Conservation (phyloP, 2,888 invertebrate genomes). For the Alsophila aescularia region DNA sequence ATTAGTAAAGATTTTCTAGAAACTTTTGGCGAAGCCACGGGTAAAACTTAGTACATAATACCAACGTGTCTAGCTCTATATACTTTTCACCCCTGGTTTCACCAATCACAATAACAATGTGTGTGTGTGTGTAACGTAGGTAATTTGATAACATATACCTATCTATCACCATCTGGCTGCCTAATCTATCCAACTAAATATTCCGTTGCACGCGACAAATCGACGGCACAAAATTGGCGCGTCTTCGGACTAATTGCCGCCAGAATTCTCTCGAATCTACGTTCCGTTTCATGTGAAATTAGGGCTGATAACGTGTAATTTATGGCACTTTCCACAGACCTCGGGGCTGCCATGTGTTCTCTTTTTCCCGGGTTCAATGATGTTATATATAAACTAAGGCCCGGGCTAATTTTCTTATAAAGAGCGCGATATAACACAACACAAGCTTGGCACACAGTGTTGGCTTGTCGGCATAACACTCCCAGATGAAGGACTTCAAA, state of each 20-base stretch:
- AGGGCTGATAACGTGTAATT: slow-evolving; percentile 71
- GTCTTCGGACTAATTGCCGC: slow-evolving; percentile 62
- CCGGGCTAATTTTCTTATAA: slow-evolving; percentile 4
- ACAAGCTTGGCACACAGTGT: too few relatives aligned
- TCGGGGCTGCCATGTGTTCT: slow-evolving; percentile 9
- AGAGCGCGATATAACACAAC: neutral
- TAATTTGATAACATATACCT: neutral
- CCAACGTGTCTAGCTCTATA: too few relatives aligned
- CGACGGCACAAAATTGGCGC: slow-evolving; percentile 52
- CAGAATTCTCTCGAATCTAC: slow-evolving; percentile 53
- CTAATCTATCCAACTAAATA: slow-evolving; percentile 10
- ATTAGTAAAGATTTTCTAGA: too few relatives aligned
- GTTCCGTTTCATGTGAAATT: slow-evolving; percentile 67
- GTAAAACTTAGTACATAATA: too few relatives aligned
- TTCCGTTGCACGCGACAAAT: slow-evolving; percentile 54
- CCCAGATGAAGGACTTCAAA: too few relatives aligned
- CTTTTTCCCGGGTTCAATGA: too few relatives aligned
- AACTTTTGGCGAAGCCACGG: too few relatives aligned
- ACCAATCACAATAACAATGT: neutral
- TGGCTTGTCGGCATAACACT: too few relatives aligned
- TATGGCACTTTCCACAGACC: slow-evolving; percentile 52
- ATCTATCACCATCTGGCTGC: slow-evolving; percentile 19
- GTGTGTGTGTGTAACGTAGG: neutral
- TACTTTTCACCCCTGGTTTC: too few relatives aligned
- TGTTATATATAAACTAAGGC: too few relatives aligned